These are phyloP conservation scores for Diprion similis DNA, from an alignment of 1,140 invertebrate genomes.

Conservation along the genomic window DNA sequence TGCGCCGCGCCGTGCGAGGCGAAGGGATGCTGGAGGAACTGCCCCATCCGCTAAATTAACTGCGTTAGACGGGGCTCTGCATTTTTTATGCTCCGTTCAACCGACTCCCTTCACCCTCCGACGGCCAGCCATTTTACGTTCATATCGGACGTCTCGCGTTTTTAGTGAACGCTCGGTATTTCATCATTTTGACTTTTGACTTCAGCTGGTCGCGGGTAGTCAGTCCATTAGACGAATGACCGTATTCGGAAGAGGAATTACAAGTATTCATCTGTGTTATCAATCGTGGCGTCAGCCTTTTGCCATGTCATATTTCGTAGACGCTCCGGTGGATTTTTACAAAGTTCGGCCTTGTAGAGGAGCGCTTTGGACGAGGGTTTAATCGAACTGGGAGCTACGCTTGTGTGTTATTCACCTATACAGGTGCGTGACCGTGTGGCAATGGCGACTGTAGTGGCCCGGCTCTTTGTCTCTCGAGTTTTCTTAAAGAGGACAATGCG, in stretches of 20 bases:
- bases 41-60: constrained; percentile 61
- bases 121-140: constrained; percentile 52
- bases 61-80: constrained; percentile 45
- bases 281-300: neutral
- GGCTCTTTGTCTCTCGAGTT: neutral
- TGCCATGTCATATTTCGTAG: neutral
- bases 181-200: no score
- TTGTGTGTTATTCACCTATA: no score
- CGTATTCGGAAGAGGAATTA: no score
- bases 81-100: constrained; percentile 53
- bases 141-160: constrained; percentile 13
- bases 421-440: neutral
- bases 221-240: no score
- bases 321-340: neutral
- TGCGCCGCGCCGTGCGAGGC: constrained; percentile 19
- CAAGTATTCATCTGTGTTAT: no score
- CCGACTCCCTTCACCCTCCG: constrained; percentile 25
- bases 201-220: no score
- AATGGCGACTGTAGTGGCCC: neutral
- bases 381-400: neutral
- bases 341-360: neutral
- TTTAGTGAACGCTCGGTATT: neutral
- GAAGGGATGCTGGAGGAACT: constrained; percentile 35
- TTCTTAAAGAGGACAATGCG: neutral
- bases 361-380: neutral